Evolutionary conservation across 2,888 invertebrate species (phyloP).

Genomic region (Drosophila pseudotakahashii): DNA sequence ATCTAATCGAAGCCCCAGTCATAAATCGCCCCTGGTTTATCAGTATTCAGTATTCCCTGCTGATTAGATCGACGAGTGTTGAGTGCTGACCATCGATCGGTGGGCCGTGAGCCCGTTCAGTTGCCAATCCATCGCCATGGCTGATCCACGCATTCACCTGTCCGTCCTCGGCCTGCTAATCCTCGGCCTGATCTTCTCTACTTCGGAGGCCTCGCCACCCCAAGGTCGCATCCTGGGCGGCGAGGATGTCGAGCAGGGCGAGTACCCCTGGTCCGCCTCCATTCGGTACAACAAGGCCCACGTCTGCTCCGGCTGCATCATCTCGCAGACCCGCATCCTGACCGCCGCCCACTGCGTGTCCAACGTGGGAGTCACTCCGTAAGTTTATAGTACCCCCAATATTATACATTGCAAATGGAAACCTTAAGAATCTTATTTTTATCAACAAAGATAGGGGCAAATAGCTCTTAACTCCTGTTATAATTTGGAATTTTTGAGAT

Average conservation of each 20-base stretch:
- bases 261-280: slow-evolving; percentile 82
- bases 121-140: slow-evolving; percentile 56
- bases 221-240: slow-evolving; percentile 78
- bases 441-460: too few species aligned
- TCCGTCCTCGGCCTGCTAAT: slow-evolving; percentile 16
- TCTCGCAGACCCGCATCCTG: slow-evolving; percentile 52
- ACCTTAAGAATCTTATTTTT: too few species aligned
- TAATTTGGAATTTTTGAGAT: too few species aligned
- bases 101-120: slow-evolving; percentile 31
- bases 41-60: not conserved
- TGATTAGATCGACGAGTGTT: slow-evolving; percentile 40
- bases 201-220: slow-evolving; percentile 45
- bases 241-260: slow-evolving; percentile 70
- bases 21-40: slow-evolving; percentile 20
- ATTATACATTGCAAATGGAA: not conserved
- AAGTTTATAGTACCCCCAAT: slow-evolving; percentile 44
- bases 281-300: slow-evolving; percentile 73
- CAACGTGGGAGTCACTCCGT: slow-evolving; percentile 60
- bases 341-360: slow-evolving; percentile 76
- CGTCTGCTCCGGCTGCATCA: slow-evolving; percentile 69
- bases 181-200: slow-evolving; percentile 3
- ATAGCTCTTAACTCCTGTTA: too few species aligned
- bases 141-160: slow-evolving; percentile 58
- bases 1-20: slow-evolving; percentile 55
- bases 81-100: slow-evolving; percentile 19